Base-by-base conservation (phyloP, 2,797 vertebrate species). In the Tinamus major region DNA sequence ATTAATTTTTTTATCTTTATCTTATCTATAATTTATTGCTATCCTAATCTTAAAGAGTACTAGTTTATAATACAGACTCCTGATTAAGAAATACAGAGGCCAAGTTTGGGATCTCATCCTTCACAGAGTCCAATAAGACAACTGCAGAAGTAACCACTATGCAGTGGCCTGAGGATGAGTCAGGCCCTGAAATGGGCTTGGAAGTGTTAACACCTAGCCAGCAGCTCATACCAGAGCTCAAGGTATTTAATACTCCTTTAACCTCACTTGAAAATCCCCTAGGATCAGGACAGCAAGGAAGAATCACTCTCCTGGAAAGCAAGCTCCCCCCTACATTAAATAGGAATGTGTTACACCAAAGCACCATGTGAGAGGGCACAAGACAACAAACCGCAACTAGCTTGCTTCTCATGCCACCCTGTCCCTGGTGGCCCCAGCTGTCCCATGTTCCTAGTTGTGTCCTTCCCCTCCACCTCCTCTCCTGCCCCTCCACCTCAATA, bases 291-390 rank as follows among this genome's bases (percentile, higher is more conserved):
- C 1, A 58, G n/a, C 13, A 56, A 86, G 80, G 20, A 46, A 5
- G 4, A 67, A 8, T 19, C 12, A 35, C 3, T 10, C 18, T 80
- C 65, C 23, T 10, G 24, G 51, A 46, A 81, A 79, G 44, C 10
- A 24, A 83, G 16, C 18, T 48, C 61, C 18, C 10, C 48, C 42
- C 75, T 42, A 37, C 2, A 6, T 4, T 17, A 18, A 13, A 13
- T 15, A 3, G 7, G 9, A 48, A 49, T 0, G 3, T 39, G 53
- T 27, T 4, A 4, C 49, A 65, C 18, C 51, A 63, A 42, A 24
- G 21, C 6, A 31, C 23, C 13, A 46, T 23, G 9, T 13, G 56
- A 62, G 19, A 59, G 1, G 4, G 5, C 62, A 3, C 26, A 74
- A 48, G 49, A 70, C 74, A 17, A 63, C 8, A 59, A 89, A 31